Evolutionary conservation across 2,797 vertebrate species (phyloP), one percentile per base, ranked within the genome.

Genomic region (Aulostomus chinensis): DNA sequence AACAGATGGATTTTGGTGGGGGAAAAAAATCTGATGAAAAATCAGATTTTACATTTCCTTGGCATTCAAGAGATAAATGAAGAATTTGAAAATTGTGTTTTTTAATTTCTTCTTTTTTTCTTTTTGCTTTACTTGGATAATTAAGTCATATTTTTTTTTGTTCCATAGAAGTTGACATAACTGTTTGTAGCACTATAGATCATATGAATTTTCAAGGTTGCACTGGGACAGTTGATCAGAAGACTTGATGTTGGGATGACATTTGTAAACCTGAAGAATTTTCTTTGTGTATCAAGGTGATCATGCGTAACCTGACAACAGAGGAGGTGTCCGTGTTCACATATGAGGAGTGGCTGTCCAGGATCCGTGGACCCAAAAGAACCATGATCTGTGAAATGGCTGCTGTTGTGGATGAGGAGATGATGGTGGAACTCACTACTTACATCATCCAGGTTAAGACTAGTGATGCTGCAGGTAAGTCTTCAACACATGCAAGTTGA

Each of bases 271-370:
- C 11, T 8, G 11, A 48, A 15, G 35, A 11, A 13, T 6, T 18
- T 3, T 8, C 12, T 46, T 2, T 75, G 17, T 62, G 26, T 18
- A 2, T 68, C 22, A 78, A 99, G 97, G 91, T 99, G 42, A 86
- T 89, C 36, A 70, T 94, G 74, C 94, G 89, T 56, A 93, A 96
- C 68, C 83, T 96, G 75, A 89, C 72, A 30, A 93, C 91, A 0
- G 92, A 94, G 50, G 96, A 96, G 50, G 90, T 94, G 57, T 94
- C 92, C 0, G 86, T 84, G 1, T 99, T 99, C 83, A 92, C 90
- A 1, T 95, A 94, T 0, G 92, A 91, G 36, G 95, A 97, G 2
- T 99, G 97, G 97, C 81, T 99, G 15, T 99, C 97, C 11, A 92
- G 76, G 73, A 84, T 81, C 1, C 90, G 85, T 18, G 95, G 95